phyloP scores from a whole-genome alignment of 1,140 invertebrate species.

The Dendroctonus ponderosae region DNA sequence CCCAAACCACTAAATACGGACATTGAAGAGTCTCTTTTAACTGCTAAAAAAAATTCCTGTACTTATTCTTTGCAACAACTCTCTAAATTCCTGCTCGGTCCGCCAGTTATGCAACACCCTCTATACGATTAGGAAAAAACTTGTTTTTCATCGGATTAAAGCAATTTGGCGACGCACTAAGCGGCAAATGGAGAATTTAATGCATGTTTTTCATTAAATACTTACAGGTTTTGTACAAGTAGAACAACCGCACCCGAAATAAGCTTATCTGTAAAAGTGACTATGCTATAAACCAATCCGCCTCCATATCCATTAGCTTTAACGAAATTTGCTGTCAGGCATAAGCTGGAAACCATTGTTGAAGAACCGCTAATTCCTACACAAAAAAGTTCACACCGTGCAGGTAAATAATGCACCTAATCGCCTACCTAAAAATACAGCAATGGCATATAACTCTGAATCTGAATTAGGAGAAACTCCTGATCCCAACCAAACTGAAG shows the following conservation, averaged over 20 bases:
- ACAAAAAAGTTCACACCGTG: slow-evolving; percentile 49
- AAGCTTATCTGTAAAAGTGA: slow-evolving; percentile 93
- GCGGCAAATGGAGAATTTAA: no score
- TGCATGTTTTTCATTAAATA: slow-evolving; percentile 26
- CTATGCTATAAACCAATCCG: slow-evolving; percentile 89
- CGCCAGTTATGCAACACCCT: no score
- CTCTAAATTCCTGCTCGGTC: no score
- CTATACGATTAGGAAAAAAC: no score
- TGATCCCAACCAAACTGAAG: slow-evolving; percentile 64
- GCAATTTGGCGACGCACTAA: no score
- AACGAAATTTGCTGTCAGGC: slow-evolving; percentile 88
- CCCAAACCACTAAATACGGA: no score
- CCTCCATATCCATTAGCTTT: slow-evolving; percentile 83
- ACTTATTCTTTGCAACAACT: no score
- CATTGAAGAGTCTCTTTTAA: no score
- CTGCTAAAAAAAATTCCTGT: no score
- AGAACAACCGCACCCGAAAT: slow-evolving; percentile 85
- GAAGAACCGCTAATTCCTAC: slow-evolving; percentile 80
- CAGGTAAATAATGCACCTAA: not conserved
- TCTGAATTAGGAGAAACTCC: slow-evolving; percentile 52
- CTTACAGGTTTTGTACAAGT: slow-evolving; percentile 77
- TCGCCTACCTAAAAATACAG: slow-evolving; percentile 63
- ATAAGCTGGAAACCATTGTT: slow-evolving; percentile 86
- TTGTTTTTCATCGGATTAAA: no score
- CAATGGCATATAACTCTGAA: slow-evolving; percentile 63